phyloP scores from a whole-genome alignment of 1,140 invertebrate species.

The Plectrocnemia conspersa region DNA sequence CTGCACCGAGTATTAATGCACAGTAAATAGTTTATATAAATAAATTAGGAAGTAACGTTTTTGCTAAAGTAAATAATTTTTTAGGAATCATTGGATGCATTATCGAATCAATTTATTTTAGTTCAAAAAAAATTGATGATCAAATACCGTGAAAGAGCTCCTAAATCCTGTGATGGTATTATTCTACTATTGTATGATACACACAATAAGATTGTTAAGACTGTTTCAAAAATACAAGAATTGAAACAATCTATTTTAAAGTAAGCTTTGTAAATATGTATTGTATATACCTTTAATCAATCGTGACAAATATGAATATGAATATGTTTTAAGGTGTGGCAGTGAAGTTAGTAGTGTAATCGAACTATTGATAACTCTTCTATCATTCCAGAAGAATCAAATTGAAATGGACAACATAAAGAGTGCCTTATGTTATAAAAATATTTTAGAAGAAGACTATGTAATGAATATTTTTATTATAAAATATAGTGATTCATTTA shows the following conservation, averaged over 20 bases:
- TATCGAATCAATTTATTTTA: slow-evolving; percentile 64
- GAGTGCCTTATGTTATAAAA: not conserved
- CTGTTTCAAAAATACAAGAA: slow-evolving; percentile 47
- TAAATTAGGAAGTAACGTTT: not conserved
- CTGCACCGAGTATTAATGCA: slow-evolving; percentile 20
- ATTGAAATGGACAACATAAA: slow-evolving; percentile 4
- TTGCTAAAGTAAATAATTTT: slow-evolving; percentile 29
- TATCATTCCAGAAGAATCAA: slow-evolving; percentile 19
- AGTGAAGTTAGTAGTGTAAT: slow-evolving; percentile 31
- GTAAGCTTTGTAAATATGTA: slow-evolving; percentile 21
- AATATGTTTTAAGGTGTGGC: slow-evolving; percentile 38
- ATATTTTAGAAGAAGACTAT: slow-evolving; percentile 13
- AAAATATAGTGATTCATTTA: no score
- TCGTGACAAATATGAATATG: slow-evolving; percentile 28
- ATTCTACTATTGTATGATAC: slow-evolving; percentile 70
- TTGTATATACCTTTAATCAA: slow-evolving; percentile 8
- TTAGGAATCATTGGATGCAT: slow-evolving; percentile 57
- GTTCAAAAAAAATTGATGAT: slow-evolving; percentile 69
- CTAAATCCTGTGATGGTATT: slow-evolving; percentile 63
- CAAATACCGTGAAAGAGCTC: slow-evolving; percentile 72
- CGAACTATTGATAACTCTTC: slow-evolving; percentile 17
- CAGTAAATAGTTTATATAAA: not conserved
- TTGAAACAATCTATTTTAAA: slow-evolving; percentile 39
- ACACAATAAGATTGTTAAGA: slow-evolving; percentile 56
- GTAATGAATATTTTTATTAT: slow-evolving; percentile 7